Evolutionary conservation across 2,888 invertebrate genomes (phyloP), one percentile per base, ranked within the genome.

Genomic region (Abrostola triplasia): DNA sequence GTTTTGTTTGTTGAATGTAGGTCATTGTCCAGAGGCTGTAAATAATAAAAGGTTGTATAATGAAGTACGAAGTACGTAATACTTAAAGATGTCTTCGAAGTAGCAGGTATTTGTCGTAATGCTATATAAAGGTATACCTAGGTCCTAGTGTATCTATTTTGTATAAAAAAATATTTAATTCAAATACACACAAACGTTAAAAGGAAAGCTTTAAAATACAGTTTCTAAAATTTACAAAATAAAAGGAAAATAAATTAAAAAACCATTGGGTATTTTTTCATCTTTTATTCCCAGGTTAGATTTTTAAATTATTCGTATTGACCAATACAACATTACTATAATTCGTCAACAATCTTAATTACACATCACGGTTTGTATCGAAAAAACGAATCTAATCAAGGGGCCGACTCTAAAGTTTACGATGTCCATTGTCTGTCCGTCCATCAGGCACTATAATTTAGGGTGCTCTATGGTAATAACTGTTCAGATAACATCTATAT

Each of bases 401-500:
- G 35, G 52, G 44, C 52, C 54, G 9, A 64, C 60, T 69, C 41
- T 67, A 78, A 78, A 73, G 35, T 80, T 76, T 73, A 80, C 59
- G 72, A 77, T 56, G 53, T 13, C 67, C 64, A 74, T 84, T 82
- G 79, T 81, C 73, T 64, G 55, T 76, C 51, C 24, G 57, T 69
- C 71, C 62, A 69, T 63, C 64, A 78, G 53, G 36, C 78, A 58
- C 66, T 67, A 75, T 80, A 80, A 82, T 83, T 82, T 71, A 76
- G 78, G 78, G 77, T 73, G 65, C 67, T 64, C 67, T 75, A 64
- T 54, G 61, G 73, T 82, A 81, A 85, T 79, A 77, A 79, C 73
- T 72, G 42, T 52, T 69, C 64, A 73, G 85, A 85, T 85, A 85
- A 59, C 66, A 85, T 85, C 84, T 80, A 72, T 70, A 77, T 83